Evolutionary conservation across 2,113 vertebrate genomes (phyloP), one percentile per base, ranked within the genome.

Genomic region (Serinus canaria): DNA sequence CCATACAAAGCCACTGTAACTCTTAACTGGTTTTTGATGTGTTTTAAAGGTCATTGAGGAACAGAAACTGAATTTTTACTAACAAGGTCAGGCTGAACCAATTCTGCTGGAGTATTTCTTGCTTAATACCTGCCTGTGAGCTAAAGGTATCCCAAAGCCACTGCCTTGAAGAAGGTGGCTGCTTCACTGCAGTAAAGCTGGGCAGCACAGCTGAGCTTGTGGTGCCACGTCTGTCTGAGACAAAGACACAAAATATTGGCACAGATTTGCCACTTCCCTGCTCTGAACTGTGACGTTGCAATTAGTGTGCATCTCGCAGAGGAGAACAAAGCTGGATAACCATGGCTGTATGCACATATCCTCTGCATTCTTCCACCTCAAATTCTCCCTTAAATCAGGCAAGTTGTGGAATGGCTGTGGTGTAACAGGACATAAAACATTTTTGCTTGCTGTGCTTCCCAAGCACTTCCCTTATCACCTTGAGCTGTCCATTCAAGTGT

Each of bases 401-500:
- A 55, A 67, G 17, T 47, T 21, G 24, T 13, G 41, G 58, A 88
- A 92, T 74, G 60, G 43, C 53, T 0, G 0, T 44, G 17, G 53
- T 53, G 33, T 85, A 88, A 39, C 50, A 81, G 47, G 30, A 18
- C 44, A 83, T 89, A 88, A 95, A 94, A 59, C 10, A 63, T 63
- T 88, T 91, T 89, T 91, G 62, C 79, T 80, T 55, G 27, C 47
- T 88, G 43, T 70, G 24, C 43, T 87, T 90, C 59, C 37, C 30
- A 43, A 62, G 55, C 23, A n/a, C 49, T 90, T 85, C n/a, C 43
- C 39, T 89, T 47, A 59, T 86, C 82, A 91, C 93, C 90, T 95
- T 95, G 87, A 95, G 82, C 85, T 88, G 82, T 74, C 82, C 47
- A 37, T 64, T 95, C 72, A 83, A 83, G 60, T 83, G 72, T 86